phyloP scores from a whole-genome alignment of 2,888 invertebrate species.

The Crioceris asparagi region DNA sequence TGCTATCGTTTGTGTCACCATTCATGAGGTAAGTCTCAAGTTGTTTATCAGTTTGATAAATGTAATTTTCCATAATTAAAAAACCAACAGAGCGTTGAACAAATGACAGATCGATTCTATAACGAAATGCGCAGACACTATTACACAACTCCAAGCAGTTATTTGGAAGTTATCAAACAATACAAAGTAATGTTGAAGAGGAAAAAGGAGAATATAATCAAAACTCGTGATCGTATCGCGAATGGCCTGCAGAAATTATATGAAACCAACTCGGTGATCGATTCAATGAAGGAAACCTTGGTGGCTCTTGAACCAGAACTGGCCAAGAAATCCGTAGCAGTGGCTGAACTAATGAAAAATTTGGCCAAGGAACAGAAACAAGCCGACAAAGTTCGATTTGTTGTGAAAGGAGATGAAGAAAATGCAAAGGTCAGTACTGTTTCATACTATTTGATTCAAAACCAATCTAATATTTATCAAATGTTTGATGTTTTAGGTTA shows the following conservation, averaged over 20 bases:
- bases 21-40: constrained; percentile 48
- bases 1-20: constrained; percentile 56
- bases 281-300: constrained; percentile 75
- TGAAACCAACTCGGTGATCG: constrained; percentile 72
- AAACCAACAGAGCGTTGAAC: constrained; percentile 58
- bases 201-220: constrained; percentile 58
- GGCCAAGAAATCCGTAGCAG: constrained; percentile 64
- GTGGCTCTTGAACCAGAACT: constrained; percentile 71
- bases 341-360: constrained; percentile 61
- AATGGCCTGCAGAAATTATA: constrained; percentile 72
- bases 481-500: constrained; percentile 45
- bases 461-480: too few relatives aligned
- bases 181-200: constrained; percentile 60
- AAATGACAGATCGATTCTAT: constrained; percentile 65
- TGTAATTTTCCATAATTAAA: constrained; percentile 1
- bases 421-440: constrained; percentile 58
- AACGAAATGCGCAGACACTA: constrained; percentile 75
- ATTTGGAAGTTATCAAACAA: constrained; percentile 72
- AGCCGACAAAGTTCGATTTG: constrained; percentile 68
- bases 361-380: constrained; percentile 70
- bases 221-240: constrained; percentile 55
- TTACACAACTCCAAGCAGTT: constrained; percentile 87
- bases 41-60: not conserved
- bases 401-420: constrained; percentile 75
- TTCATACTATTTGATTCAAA: too few relatives aligned